Conservation (phyloP, 2,797 vertebrate species). For the Lepus oiostolus region DNA sequence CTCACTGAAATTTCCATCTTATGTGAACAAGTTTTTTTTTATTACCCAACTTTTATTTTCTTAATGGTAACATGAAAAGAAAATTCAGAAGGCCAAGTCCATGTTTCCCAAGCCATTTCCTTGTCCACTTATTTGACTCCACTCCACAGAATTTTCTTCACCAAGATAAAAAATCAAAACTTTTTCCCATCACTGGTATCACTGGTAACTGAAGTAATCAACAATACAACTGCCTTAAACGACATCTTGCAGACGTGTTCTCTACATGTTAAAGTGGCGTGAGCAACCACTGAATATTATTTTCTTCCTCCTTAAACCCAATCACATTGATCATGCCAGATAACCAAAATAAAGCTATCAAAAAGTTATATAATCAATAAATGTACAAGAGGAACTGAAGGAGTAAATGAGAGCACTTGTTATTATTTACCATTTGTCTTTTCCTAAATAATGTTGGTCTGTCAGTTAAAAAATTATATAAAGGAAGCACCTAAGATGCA, state of each 20-base stretch:
- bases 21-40: background rate
- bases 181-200: background rate
- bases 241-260: background rate
- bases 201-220: background rate
- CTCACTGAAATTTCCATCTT: background rate
- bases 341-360: background rate
- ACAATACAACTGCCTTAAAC: background rate
- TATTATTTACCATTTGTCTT: background rate
- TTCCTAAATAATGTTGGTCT: background rate
- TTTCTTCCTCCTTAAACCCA: background rate
- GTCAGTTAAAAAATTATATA: background rate
- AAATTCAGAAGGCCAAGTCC: background rate
- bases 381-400: background rate
- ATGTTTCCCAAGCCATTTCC: background rate
- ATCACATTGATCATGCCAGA: no score
- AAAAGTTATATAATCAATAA: background rate
- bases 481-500: background rate
- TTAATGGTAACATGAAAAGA: background rate
- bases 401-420: background rate
- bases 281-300: background rate
- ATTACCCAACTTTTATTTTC: background rate
- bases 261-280: background rate
- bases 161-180: background rate
- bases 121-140: background rate
- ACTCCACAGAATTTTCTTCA: background rate